Evolutionary conservation across 2,113 vertebrate species (phyloP).

Genomic region (Galeopterus variegatus): DNA sequence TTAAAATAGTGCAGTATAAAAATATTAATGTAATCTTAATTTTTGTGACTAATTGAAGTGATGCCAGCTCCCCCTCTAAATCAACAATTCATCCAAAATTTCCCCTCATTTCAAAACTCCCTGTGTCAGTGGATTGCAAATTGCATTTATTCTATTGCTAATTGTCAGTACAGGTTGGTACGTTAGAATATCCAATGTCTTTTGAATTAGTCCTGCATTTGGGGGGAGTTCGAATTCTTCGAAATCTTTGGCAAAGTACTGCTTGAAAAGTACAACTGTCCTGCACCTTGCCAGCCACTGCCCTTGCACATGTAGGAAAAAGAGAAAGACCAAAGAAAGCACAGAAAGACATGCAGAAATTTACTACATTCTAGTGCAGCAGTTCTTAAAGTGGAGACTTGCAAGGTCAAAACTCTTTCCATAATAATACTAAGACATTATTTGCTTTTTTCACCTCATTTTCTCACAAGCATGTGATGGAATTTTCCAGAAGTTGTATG

Average conservation of each 20-base stretch:
- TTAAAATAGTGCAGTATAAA: background rate
- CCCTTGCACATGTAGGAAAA: background rate
- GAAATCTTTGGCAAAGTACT: background rate
- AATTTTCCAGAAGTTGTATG: background rate
- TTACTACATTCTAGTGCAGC: too few relatives aligned
- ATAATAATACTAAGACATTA: background rate
- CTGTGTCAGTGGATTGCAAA: background rate
- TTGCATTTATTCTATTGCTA: background rate
- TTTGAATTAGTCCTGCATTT: background rate
- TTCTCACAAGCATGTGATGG: accelerated
- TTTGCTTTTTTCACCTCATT: background rate
- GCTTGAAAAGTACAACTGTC: background rate
- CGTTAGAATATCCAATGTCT: too few relatives aligned
- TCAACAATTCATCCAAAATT: background rate
- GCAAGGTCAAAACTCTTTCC: background rate
- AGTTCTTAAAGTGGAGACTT: background rate
- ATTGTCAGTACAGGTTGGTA: background rate
- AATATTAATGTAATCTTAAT: background rate
- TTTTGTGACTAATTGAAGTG: background rate
- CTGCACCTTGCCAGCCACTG: background rate
- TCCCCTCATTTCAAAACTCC: background rate
- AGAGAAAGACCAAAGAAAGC: background rate
- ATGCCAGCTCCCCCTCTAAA: background rate
- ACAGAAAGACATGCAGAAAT: background rate
- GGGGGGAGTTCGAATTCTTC: background rate